Conservation (phyloP, 1,140 invertebrate species). For the Drosophila fuyamai region DNA sequence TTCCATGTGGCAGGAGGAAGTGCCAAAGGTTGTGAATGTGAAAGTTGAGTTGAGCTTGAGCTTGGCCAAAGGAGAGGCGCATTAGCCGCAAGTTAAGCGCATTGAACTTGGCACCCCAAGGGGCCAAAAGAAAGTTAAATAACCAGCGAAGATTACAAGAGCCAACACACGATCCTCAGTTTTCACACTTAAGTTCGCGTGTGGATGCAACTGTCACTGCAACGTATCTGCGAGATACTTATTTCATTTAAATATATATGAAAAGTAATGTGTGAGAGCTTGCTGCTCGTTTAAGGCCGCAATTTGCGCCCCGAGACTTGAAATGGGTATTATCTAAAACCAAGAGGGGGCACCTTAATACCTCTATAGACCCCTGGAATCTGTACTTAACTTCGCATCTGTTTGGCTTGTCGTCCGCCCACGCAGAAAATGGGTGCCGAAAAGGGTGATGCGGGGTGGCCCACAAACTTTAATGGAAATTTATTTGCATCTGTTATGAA, state of each 20-base stretch:
- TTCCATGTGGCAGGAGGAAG: conserved; percentile 45
- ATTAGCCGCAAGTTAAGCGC: conserved; percentile 60
- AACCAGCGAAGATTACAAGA: conserved; percentile 55
- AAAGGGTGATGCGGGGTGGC: conserved; percentile 14
- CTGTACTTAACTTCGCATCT: conserved; percentile 36
- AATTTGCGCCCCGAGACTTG: conserved; percentile 48
- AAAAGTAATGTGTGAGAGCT: conserved; percentile 60
- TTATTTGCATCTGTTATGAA: conserved; percentile 80
- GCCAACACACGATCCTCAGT: conserved; percentile 6
- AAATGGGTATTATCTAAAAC: conserved; percentile 68
- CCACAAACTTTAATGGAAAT: conserved; percentile 72
- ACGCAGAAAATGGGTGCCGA: conserved; percentile 15
- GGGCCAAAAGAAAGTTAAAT: conserved; percentile 74
- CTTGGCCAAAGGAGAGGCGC: conserved; percentile 37
- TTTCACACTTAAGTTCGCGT: conserved; percentile 9
- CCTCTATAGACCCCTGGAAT: conserved; percentile 10
- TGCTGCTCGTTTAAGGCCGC: conserved; percentile 29
- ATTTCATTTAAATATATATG: conserved; percentile 57
- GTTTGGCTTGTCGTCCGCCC: conserved; percentile 41
- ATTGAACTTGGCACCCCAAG: conserved; percentile 67
- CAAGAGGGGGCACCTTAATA: conserved; percentile 25
- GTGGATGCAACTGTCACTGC: conserved; percentile 42
- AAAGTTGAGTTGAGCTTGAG: conserved; percentile 58
- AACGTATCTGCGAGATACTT: conserved; percentile 31
- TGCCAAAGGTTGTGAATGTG: conserved; percentile 76